A percentile compares a stretch with the other conserved stretches of the same genome.
These are phyloP conservation scores for Campoletis sonorensis DNA, from an alignment of 1,140 invertebrate genomes.

Conservation along the genomic window DNA sequence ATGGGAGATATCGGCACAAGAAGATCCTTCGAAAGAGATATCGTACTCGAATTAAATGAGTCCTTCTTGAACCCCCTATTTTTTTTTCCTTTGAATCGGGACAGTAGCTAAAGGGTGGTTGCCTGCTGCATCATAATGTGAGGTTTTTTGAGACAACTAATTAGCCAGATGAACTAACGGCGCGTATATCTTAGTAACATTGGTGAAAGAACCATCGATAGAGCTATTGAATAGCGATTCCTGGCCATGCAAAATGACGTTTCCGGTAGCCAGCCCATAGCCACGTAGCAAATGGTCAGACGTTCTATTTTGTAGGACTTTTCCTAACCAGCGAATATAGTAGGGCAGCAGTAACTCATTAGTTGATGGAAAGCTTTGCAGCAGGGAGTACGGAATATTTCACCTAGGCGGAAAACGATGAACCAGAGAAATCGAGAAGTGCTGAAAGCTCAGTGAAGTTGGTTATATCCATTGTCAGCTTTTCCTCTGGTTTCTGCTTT, in stretches of 20 bases:
- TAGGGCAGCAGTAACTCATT: slow-evolving; percentile 60
- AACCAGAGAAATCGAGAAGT: slow-evolving; percentile 47
- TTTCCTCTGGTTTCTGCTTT: slow-evolving; percentile 39
- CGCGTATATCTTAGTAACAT: neutral
- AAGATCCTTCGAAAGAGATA: slow-evolving; percentile 39
- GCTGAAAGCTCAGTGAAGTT: slow-evolving; percentile 27
- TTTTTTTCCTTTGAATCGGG: neutral
- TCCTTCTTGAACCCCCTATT: neutral
- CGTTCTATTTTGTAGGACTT: neutral
- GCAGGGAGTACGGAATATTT: slow-evolving; percentile 55
- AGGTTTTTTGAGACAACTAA: neutral
- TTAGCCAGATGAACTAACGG: neutral
- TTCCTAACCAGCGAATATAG: neutral
- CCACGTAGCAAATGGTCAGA: neutral
- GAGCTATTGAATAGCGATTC: neutral
- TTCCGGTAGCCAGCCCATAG: neutral
- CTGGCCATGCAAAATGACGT: neutral
- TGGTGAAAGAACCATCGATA: neutral
- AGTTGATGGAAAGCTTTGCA: slow-evolving; percentile 62
- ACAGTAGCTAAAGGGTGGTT: neutral
- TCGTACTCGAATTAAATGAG: slow-evolving; percentile 22
- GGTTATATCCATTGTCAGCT: slow-evolving; percentile 13
- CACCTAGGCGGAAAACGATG: slow-evolving; percentile 54
- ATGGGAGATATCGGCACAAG: slow-evolving; percentile 7
- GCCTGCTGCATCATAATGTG: neutral